Percentiles rank a stretch among this genome's conserved stretches.
Conservation (phyloP, 2,113 vertebrate genomes). For the Perognathus longimembris region DNA sequence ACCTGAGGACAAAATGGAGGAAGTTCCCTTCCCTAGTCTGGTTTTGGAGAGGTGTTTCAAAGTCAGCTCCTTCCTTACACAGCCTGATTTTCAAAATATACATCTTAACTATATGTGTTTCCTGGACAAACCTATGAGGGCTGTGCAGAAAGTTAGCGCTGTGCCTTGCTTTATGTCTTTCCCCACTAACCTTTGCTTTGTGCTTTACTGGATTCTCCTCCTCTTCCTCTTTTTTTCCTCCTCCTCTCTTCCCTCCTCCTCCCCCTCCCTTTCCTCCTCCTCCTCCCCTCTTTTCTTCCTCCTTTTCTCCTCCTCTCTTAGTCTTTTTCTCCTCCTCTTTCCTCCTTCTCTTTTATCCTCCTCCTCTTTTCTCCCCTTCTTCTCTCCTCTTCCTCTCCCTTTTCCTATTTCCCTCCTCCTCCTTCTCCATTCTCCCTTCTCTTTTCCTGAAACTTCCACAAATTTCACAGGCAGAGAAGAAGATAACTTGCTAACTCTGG, state of each 20-base stretch:
- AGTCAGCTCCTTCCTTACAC: background rate
- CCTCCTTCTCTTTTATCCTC: too few species aligned
- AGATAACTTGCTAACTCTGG: too few species aligned
- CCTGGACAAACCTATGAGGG: background rate
- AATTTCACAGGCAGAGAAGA: too few species aligned
- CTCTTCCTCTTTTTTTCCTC: background rate
- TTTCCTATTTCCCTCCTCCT: too few species aligned
- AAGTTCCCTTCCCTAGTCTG: background rate
- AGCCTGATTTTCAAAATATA: background rate
- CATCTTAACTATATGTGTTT: background rate
- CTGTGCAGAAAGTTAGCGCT: background rate
- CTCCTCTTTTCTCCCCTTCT: too few species aligned
- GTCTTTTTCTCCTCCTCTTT: too few species aligned
- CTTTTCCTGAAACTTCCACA: too few species aligned
- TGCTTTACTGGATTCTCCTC: background rate
- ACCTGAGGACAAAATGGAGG: constrained; percentile 74
- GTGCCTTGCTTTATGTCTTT: background rate
- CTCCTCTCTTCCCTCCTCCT: background rate
- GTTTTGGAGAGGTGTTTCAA: background rate
- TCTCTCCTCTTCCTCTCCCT: too few species aligned
- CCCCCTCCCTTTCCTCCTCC: background rate
- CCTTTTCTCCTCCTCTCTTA: background rate
- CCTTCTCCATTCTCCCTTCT: too few species aligned
- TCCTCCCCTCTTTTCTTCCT: background rate
- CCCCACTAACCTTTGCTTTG: background rate